Conservation (phyloP, 2,113 vertebrate species). For the Tachysurus fulvidraco region DNA sequence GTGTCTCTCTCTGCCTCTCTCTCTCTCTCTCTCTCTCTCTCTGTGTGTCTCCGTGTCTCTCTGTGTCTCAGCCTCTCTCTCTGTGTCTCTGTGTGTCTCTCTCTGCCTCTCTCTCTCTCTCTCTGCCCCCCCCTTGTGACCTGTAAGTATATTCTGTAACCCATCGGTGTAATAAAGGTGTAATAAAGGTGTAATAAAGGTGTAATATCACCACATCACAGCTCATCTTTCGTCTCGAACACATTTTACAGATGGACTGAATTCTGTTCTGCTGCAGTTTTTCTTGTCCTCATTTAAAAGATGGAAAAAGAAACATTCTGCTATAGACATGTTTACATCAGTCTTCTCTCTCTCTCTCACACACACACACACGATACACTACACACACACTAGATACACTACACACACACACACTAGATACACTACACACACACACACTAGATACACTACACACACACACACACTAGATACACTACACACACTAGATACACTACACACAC, state of each 20-base stretch:
- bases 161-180: neutral
- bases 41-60: too few species aligned
- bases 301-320: neutral
- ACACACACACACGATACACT: neutral
- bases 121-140: neutral
- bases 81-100: neutral
- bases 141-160: neutral
- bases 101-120: neutral
- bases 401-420: neutral
- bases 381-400: neutral
- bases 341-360: neutral
- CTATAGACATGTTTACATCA: neutral
- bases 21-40: neutral
- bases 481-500: neutral
- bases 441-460: accelerated
- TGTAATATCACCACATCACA: neutral
- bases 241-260: neutral
- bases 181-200: neutral
- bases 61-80: neutral
- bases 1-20: neutral
- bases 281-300: neutral
- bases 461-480: neutral
- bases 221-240: neutral
- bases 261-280: neutral
- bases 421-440: neutral